Evolutionary conservation across 2,888 invertebrate genomes (phyloP).

Genomic region (Cylloceria caligata): DNA sequence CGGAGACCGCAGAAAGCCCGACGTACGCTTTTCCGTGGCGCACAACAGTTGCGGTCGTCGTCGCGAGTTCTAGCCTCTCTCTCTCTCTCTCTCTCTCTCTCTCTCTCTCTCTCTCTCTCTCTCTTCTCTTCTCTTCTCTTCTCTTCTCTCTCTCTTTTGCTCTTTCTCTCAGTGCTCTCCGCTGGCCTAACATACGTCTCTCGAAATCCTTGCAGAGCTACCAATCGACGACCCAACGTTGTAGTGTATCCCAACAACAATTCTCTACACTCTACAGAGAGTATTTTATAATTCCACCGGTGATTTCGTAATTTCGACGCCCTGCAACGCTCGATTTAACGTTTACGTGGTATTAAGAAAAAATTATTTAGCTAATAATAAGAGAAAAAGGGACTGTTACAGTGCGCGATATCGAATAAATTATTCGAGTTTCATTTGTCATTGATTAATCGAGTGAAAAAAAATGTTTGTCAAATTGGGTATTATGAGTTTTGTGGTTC

Average conservation of each 20-base stretch:
- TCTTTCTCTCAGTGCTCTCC: not conserved
- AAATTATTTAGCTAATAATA: not conserved
- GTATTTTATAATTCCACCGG: not conserved
- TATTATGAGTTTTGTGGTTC: constrained; percentile 44
- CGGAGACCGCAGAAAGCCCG: constrained; percentile 35
- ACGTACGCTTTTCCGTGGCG: constrained; percentile 66
- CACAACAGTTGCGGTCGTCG: constrained; percentile 67
- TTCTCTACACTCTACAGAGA: not conserved
- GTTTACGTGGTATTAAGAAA: not conserved
- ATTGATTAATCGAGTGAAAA: not conserved
- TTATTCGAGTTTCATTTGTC: not conserved
- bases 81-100: not conserved
- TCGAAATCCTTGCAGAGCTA: constrained; percentile 13
- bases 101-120: constrained; percentile 9
- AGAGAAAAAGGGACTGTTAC: not conserved
- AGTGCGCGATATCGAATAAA: constrained; percentile 12
- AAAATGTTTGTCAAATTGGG: constrained; percentile 60
- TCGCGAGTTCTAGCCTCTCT: constrained; percentile 58
- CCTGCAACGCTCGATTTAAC: not conserved
- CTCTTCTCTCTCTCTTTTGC: not conserved
- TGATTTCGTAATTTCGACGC: too few species aligned
- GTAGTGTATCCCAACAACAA: not conserved
- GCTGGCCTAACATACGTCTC: not conserved
- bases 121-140: too few species aligned
- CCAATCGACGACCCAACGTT: not conserved